These are phyloP conservation scores for Heteromyza rotundicornis DNA, from an alignment of 2,888 invertebrate species.

Conservation along the genomic window DNA sequence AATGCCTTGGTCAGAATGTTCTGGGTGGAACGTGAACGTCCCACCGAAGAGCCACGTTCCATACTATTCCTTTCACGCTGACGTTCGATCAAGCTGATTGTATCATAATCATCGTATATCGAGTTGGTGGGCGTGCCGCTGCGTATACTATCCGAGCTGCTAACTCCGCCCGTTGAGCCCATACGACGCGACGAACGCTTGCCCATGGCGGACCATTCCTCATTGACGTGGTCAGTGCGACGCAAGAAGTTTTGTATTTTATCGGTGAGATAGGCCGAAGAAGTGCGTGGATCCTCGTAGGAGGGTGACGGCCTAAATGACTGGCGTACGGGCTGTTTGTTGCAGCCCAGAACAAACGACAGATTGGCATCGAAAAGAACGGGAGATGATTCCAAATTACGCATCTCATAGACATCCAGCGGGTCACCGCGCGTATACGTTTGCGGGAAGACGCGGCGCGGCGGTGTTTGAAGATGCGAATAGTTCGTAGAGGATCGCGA, in stretches of 20 bases:
- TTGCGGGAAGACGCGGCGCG: constrained; percentile 75
- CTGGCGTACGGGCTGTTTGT: constrained; percentile 73
- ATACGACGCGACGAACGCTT: constrained; percentile 63
- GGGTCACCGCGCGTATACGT: constrained; percentile 63
- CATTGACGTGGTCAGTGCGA: constrained; percentile 86
- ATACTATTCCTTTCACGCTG: constrained; percentile 58
- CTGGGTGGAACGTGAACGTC: constrained; percentile 76
- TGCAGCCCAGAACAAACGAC: constrained; percentile 78
- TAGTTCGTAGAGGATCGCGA: constrained; percentile 28
- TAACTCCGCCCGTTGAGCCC: constrained; percentile 37
- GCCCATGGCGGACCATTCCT: constrained; percentile 81
- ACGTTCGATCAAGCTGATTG: constrained; percentile 60
- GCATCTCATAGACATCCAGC: constrained; percentile 68
- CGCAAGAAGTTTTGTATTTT: constrained; percentile 82
- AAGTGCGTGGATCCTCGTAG: constrained; percentile 76
- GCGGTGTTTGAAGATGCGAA: constrained; percentile 57
- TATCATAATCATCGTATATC: constrained; percentile 53
- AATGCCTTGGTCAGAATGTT: constrained; percentile 85
- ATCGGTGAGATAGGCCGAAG: constrained; percentile 75
- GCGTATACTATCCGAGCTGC: constrained; percentile 40
- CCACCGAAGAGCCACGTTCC: constrained; percentile 62
- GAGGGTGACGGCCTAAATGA: constrained; percentile 76
- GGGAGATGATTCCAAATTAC: constrained; percentile 74
- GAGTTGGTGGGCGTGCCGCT: constrained; percentile 50
- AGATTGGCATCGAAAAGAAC: constrained; percentile 84